A percentile compares a stretch with the other conserved stretches of the same genome.
Conservation (phyloP, 92 coral and sea anemone genomes). For the Porites evermanni region DNA sequence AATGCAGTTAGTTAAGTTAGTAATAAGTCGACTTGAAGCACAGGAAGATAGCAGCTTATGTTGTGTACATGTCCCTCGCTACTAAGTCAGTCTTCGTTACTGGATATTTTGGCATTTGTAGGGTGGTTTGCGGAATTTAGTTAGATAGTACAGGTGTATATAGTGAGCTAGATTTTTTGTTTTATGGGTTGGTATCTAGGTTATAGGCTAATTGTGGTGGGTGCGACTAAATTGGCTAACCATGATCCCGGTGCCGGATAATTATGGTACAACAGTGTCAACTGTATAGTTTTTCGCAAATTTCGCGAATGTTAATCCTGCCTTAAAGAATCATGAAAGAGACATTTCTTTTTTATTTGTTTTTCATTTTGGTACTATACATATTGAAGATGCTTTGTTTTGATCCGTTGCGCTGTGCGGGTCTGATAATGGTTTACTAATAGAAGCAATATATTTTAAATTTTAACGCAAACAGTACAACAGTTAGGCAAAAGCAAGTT, state of each 20-base stretch:
- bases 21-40: background rate
- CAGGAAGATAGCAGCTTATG: background rate
- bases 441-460: background rate
- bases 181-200: background rate
- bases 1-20: constrained; percentile 2
- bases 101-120: too few relatives aligned
- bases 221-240: background rate
- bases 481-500: too few relatives aligned
- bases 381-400: too few relatives aligned
- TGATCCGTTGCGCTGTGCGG: too few relatives aligned
- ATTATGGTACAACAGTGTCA: background rate
- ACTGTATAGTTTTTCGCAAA: background rate
- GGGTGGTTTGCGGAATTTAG: too few relatives aligned
- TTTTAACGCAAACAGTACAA: too few relatives aligned
- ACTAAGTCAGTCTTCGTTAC: too few relatives aligned
- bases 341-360: too few relatives aligned
- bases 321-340: too few relatives aligned
- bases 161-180: background rate
- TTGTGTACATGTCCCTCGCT: background rate
- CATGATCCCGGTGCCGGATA: background rate
- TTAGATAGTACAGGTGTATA: too few relatives aligned
- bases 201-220: constrained; percentile 10
- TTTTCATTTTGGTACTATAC: too few relatives aligned
- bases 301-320: background rate
- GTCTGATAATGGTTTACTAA: background rate